These are phyloP conservation scores for Microchrysa polita DNA, from an alignment of 2,888 invertebrate genomes.

Conservation along the genomic window DNA sequence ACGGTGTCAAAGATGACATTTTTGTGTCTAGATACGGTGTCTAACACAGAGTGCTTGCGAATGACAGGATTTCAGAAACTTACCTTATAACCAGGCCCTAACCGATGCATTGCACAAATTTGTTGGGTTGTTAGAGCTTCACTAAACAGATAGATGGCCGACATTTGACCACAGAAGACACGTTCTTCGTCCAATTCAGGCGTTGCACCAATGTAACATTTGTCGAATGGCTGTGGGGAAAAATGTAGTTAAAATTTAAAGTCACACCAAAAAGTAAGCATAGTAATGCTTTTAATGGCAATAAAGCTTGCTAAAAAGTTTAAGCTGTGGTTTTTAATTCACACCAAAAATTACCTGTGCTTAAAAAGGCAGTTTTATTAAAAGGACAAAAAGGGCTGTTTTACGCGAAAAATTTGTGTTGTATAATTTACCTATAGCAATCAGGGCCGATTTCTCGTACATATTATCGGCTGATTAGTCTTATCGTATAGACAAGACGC, in stretches of 20 bases:
- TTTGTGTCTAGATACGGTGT: constrained; percentile 7
- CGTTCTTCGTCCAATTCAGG: constrained; percentile 96
- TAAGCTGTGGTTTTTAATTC: no score
- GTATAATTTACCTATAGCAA: no score
- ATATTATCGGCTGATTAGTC: no score
- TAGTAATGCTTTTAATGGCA: no score
- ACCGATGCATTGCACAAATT: constrained; percentile 97
- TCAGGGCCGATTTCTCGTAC: no score
- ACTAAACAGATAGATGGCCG: constrained; percentile 97
- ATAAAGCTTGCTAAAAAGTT: no score
- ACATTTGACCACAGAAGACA: constrained; percentile 99
- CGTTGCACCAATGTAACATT: constrained; percentile 98
- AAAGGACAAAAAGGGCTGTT: no score
- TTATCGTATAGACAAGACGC: no score
- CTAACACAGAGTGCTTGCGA: neutral
- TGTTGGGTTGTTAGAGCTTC: constrained; percentile 98
- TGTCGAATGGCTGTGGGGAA: constrained; percentile 96
- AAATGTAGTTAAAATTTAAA: no score
- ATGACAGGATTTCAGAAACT: constrained; percentile 53
- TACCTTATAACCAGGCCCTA: constrained; percentile 99
- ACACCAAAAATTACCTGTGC: constrained; percentile 43
- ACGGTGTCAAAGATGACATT: neutral
- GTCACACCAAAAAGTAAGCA: no score
- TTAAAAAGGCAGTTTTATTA: constrained; percentile 6
- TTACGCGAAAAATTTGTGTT: no score